Evolutionary conservation across 1,140 invertebrate genomes (phyloP).

Genomic region (Hyles vespertilio): DNA sequence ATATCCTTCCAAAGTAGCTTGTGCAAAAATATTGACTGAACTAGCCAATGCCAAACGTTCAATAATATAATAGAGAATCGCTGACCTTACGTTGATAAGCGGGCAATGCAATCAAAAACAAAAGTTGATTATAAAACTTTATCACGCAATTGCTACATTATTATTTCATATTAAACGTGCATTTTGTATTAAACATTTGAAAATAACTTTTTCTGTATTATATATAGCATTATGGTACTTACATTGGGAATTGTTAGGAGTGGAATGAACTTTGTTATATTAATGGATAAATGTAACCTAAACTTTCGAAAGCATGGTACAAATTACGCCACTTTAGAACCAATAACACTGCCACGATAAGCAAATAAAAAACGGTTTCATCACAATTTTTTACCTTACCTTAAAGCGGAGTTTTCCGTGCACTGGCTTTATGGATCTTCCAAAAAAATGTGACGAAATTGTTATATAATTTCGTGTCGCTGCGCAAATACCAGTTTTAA

Average conservation of each 20-base stretch:
- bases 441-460: conserved; percentile 21
- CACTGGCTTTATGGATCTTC: conserved; percentile 17
- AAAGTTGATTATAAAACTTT: conserved; percentile 34
- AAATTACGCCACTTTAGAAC: not conserved
- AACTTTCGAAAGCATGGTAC: conserved; percentile 9
- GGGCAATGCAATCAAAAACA: conserved; percentile 57
- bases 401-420: conserved; percentile 40
- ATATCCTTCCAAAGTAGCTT: not conserved
- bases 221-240: no score
- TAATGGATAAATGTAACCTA: conserved; percentile 7
- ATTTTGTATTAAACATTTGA: not conserved
- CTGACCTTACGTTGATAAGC: conserved; percentile 48
- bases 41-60: not conserved
- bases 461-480: conserved; percentile 29
- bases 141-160: conserved; percentile 12
- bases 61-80: conserved; percentile 33
- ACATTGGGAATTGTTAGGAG: no score
- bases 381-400: conserved; percentile 32
- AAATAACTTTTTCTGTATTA: not conserved
- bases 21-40: conserved; percentile 5
- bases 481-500: conserved; percentile 33
- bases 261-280: not conserved
- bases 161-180: conserved; percentile 2
- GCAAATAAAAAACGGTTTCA: not conserved
- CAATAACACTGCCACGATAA: no score